Evolutionary conservation across 2,113 vertebrate genomes (phyloP), one percentile per base, ranked within the genome.

Genomic region (Amia ocellicauda): DNA sequence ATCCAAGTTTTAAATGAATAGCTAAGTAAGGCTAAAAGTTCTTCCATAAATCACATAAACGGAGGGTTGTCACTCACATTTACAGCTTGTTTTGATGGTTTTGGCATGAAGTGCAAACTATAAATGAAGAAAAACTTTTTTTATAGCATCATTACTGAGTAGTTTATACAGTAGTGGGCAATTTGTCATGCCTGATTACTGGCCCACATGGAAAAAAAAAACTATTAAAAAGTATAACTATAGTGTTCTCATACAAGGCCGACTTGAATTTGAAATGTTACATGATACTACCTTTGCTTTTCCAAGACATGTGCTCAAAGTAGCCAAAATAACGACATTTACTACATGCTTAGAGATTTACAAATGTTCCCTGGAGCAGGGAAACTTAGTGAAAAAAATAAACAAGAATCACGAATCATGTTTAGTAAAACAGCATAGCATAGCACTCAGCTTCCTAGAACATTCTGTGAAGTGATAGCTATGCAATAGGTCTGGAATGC

Each of bases 181-280:
- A 78, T 83, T 82, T 85, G 82, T 83, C 82, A 87, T 69, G 75
- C 71, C 73, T 83, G 78, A 81, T 81, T 88, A 86, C 61, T 70
- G 79, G 59, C 47, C 62, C 75, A 47, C 74, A 71, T 67, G 70
- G 76, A 54, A 73, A 85, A 47, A 47, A 77, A 73, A 74, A 58
- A 65, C 64, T 73, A 80, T 62, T 80, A 67, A 81, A 84, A 75
- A 27, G 7, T 27, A 64, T 68, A 29, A 49, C 68, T 62, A 79
- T 81, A 75, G 24, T 28, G 20, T 2, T 63, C 36, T 16, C 19
- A 58, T 57, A 65, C 50, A 74, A 50, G 52, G 69, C n/a, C 5
- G 2, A 26, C 54, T 72, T 77, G 62, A 76, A 63, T 82, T 84
- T 76, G n/a, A 69, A 9, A 49, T 29, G 3, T 50, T 71, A 23